These are phyloP conservation scores for Drosophila meridiana DNA, from an alignment of 2,888 invertebrate genomes.

Conservation along the genomic window DNA sequence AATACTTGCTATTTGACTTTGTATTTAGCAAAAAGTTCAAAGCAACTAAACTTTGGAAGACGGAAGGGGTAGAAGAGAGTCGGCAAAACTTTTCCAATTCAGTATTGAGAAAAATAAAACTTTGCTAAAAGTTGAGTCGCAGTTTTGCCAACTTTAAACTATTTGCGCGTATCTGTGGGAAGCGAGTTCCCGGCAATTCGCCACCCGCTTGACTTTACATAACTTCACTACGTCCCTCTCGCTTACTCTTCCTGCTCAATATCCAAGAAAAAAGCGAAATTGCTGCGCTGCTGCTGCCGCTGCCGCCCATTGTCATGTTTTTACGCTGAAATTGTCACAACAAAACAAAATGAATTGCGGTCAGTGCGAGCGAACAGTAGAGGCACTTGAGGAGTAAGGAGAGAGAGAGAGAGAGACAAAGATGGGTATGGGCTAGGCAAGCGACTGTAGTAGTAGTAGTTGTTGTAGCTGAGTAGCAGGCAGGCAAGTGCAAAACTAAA, in stretches of 20 bases:
- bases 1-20: not conserved
- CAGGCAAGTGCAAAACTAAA: slow-evolving; percentile 48
- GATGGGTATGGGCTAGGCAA: slow-evolving; percentile 2
- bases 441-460: not conserved
- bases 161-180: slow-evolving; percentile 8
- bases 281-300: slow-evolving; percentile 7
- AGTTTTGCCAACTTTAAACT: slow-evolving; percentile 26
- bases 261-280: slow-evolving; percentile 13
- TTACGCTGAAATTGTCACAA: slow-evolving; percentile 78
- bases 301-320: slow-evolving; percentile 57
- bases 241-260: slow-evolving; percentile 25
- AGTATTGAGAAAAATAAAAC: slow-evolving; percentile 7
- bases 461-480: slow-evolving; percentile 1
- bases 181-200: slow-evolving; percentile 31
- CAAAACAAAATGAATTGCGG: slow-evolving; percentile 66
- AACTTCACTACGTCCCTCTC: slow-evolving; percentile 1
- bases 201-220: slow-evolving; percentile 35
- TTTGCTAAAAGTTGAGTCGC: slow-evolving; percentile 16
- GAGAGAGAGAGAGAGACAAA: not conserved
- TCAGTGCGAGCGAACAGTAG: slow-evolving; percentile 44
- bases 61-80: not conserved
- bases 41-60: not conserved
- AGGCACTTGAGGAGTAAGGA: not conserved
- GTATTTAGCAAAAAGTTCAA: slow-evolving; percentile 6
- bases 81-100: slow-evolving; percentile 43